Conservation (phyloP, 2,113 vertebrate genomes). For the Mustela nigripes region DNA sequence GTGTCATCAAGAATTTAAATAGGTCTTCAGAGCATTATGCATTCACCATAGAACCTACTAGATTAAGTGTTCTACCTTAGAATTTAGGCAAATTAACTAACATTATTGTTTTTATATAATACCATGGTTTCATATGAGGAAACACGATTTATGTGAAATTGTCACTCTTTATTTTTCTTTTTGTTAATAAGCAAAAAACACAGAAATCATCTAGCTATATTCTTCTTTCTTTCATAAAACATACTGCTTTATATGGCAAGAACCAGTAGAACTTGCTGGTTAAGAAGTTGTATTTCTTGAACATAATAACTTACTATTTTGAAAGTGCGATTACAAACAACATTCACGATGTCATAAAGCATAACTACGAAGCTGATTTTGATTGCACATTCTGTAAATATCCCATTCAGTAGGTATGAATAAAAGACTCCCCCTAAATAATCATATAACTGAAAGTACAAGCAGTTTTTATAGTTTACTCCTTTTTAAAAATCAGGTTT, state of each 20-base stretch:
- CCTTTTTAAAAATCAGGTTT: conserved; percentile 45
- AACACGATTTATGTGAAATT: background rate
- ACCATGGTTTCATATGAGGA: conserved; percentile 39
- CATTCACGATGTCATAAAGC: conserved; percentile 40
- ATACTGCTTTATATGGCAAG: background rate
- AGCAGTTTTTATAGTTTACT: background rate
- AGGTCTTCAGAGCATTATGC: background rate
- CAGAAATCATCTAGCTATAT: conserved; percentile 33
- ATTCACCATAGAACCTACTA: conserved; percentile 9
- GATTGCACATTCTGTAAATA: conserved; percentile 41
- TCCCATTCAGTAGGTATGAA: background rate
- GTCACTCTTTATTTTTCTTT: conserved; percentile 23
- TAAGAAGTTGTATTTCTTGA: conserved; percentile 61
- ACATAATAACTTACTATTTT: background rate
- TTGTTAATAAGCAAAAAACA: conserved; percentile 30
- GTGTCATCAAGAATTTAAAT: conserved; percentile 26
- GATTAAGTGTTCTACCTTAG: background rate
- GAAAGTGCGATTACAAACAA: conserved; percentile 66
- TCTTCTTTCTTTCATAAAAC: conserved; percentile 49
- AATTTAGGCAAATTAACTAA: conserved; percentile 33
- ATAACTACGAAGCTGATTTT: conserved; percentile 51
- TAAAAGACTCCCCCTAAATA: conserved; percentile 37
- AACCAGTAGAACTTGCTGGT: conserved; percentile 37
- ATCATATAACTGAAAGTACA: conserved; percentile 1
- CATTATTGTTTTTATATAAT: background rate